These are phyloP conservation scores for Calliphora vicina DNA, from an alignment of 1,140 invertebrate species.

Conservation along the genomic window DNA sequence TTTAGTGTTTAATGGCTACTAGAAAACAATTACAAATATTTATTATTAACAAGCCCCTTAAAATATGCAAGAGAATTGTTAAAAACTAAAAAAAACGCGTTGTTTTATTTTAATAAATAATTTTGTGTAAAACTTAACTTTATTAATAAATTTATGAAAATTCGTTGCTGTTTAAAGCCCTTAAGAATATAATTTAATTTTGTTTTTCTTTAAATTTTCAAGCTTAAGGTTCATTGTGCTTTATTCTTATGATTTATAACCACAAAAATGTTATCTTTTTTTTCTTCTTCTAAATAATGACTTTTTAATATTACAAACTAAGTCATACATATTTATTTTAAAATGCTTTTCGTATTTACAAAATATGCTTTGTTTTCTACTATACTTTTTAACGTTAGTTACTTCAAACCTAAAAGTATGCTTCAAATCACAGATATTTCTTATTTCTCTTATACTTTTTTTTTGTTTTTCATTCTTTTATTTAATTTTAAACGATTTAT, in stretches of 20 bases:
- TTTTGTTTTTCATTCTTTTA: not conserved
- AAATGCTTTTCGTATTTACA: not conserved
- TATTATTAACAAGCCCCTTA: too few species aligned
- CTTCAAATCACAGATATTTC: not conserved
- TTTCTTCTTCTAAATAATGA: not conserved
- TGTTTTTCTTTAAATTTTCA: not conserved
- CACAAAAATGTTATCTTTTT: not conserved
- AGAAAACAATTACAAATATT: too few species aligned
- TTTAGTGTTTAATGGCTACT: too few species aligned
- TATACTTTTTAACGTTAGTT: not conserved
- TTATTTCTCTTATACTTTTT: too few species aligned
- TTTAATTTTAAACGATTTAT: constrained; percentile 6
- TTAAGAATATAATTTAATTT: too few species aligned
- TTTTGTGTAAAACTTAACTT: too few species aligned
- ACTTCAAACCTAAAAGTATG: not conserved
- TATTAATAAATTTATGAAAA: too few species aligned
- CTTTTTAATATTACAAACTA: not conserved
- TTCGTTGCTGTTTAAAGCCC: too few species aligned
- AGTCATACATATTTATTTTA: not conserved
- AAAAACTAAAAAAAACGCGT: too few species aligned
- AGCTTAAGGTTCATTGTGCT: not conserved
- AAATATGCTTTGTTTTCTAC: not conserved
- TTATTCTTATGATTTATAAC: not conserved
- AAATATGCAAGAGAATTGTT: too few species aligned
- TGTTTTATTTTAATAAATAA: too few species aligned